Base-by-base conservation (phyloP, 2,113 vertebrate genomes). In the Trochalopteron elliotii region DNA sequence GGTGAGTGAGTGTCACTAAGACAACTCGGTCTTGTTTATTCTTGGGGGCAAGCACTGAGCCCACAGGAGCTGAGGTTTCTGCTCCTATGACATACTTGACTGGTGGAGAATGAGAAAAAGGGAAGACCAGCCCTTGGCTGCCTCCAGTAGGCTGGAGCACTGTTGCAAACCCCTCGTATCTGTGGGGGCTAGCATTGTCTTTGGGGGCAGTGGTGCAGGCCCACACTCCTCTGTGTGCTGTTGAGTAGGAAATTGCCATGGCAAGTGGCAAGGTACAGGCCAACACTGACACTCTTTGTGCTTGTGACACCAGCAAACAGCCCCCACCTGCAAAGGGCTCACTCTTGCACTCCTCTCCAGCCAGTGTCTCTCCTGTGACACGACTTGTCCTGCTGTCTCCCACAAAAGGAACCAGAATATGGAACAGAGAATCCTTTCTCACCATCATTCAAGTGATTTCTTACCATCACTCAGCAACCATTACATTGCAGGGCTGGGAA, bases 351-450 rank as follows among this genome's bases (percentile, higher is more conserved):
- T 13, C 33, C 25, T 18, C 40, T 64, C 55, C 49, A 45, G 50
- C 21, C 70, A 56, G 15, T 1, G 1, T 12, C 37, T 67, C n/a
- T 74, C 30, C 59, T 0, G 0, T 30, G 42, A 14, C 8, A 1
- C 2, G 21, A 47, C 35, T 49, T 60, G 21, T 40, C 10, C 60
- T 18, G 42, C 18, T 70, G 28, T 11, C 12, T 57, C 33, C 37
- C 47, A 42, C 19, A 74, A 23, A 75, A 63, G 28, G 39, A 35
- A 22, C 9, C 4, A 28, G 35, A 39, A 71, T 28, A 22, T 37
- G 37, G 64, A 82, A 21, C 21, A 85, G 23, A n/a, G 27, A 33
- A 12, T 44, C 24, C 8, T 28, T 80, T 77, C 61, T 64, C 42
- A 39, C 39, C 23, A 25, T 44, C 37, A 19, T 31, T 67, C 40